A percentile compares a stretch with the other conserved stretches of the same genome.
Evolutionary conservation across 2,797 vertebrate genomes (phyloP).

Genomic region (Rhinella marina): DNA sequence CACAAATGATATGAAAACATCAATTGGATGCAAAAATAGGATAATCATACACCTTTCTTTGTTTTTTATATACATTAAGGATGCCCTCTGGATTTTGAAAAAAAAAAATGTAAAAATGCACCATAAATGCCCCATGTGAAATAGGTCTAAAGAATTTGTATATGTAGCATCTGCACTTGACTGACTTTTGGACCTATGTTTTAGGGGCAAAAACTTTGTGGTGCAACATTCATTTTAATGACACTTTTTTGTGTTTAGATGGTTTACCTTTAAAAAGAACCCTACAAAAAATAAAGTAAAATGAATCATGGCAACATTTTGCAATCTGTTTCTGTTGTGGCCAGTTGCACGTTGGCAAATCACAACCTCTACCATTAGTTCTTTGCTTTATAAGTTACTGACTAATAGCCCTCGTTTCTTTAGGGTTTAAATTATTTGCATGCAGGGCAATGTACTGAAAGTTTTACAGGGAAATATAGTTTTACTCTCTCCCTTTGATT

Average conservation of each 20-base stretch:
- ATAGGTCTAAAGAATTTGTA: neutral
- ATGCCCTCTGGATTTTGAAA: neutral
- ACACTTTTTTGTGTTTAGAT: too few relatives aligned
- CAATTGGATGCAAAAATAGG: too few relatives aligned
- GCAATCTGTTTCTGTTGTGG: neutral
- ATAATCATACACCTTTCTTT: too few relatives aligned
- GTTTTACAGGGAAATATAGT: conserved; percentile 12
- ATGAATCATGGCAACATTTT: neutral
- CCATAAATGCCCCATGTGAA: neutral
- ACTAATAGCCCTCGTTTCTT: neutral
- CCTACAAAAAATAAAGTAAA: too few relatives aligned
- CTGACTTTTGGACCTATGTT: too few relatives aligned
- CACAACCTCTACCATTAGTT: neutral
- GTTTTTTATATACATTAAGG: neutral
- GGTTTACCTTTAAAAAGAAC: too few relatives aligned
- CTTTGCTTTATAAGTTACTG: neutral
- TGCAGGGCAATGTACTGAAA: neutral
- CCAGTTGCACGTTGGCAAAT: neutral
- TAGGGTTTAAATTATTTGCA: neutral
- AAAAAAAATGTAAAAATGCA: neutral
- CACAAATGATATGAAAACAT: too few relatives aligned
- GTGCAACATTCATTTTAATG: too few relatives aligned
- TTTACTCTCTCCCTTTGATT: conserved; percentile 28
- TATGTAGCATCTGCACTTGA: too few relatives aligned
- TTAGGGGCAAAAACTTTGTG: too few relatives aligned